Conservation (phyloP, 2,113 vertebrate species). For the Thermophis baileyi region DNA sequence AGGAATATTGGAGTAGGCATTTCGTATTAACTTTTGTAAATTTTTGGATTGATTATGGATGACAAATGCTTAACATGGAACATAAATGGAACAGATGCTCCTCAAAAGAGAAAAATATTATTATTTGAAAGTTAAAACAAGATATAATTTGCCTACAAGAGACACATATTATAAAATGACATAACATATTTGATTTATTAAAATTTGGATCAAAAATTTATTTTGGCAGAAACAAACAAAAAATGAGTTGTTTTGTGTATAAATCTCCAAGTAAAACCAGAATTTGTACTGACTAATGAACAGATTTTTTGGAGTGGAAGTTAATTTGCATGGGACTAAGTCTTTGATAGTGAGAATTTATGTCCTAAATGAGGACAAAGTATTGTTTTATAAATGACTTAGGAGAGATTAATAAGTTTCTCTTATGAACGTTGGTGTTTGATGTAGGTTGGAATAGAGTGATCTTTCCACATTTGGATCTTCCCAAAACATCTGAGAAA, state of each 20-base stretch:
- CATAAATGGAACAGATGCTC: not conserved
- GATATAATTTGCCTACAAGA: not conserved
- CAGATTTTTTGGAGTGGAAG: no score
- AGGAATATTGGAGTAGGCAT: not conserved
- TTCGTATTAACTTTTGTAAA: not conserved
- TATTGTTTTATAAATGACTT: not conserved
- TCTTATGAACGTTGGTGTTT: not conserved
- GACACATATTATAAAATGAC: no score
- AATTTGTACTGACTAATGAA: no score
- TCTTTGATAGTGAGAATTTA: not conserved
- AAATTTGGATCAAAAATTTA: no score
- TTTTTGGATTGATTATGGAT: no score
- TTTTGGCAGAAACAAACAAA: no score
- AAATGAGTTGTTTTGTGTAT: no score
- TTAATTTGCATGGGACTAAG: no score
- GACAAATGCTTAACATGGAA: no score
- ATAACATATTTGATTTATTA: no score
- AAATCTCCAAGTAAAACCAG: no score
- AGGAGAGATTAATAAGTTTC: not conserved
- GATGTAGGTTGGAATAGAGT: not conserved
- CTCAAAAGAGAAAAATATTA: not conserved
- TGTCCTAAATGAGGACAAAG: not conserved
- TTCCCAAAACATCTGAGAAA: not conserved
- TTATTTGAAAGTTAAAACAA: not conserved
- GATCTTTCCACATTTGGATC: no score